Evolutionary conservation across 2,888 invertebrate genomes (phyloP).

Genomic region (Hydroisotoma schaefferi): DNA sequence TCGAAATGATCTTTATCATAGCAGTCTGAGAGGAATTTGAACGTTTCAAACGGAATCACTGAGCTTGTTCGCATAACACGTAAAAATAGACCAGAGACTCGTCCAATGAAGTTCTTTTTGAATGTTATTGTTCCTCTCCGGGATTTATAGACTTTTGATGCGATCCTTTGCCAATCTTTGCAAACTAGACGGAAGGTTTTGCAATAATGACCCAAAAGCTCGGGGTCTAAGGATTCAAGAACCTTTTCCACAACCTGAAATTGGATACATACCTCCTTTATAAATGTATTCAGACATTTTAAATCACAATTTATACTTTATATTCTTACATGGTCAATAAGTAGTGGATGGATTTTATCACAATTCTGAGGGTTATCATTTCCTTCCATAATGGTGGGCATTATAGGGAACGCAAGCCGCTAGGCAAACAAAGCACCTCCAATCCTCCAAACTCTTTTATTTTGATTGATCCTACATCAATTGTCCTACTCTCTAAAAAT

Average conservation of each 20-base stretch:
- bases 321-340: conserved; percentile 25
- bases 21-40: conserved; percentile 20
- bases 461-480: too few species aligned
- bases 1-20: conserved; percentile 27
- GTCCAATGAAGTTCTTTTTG: conserved; percentile 28
- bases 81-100: conserved; percentile 22
- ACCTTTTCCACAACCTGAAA: conserved; percentile 21
- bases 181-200: conserved; percentile 23
- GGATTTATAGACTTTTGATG: conserved; percentile 14
- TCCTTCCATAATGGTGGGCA: too few species aligned
- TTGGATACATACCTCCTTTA: not conserved
- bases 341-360: conserved; percentile 20
- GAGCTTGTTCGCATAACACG: conserved; percentile 24
- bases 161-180: conserved; percentile 24
- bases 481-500: too few species aligned
- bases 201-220: conserved; percentile 24
- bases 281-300: not conserved
- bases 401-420: too few species aligned
- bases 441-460: too few species aligned
- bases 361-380: too few species aligned
- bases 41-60: conserved; percentile 24
- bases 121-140: conserved; percentile 23
- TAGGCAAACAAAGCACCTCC: too few species aligned
- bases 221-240: conserved; percentile 18
- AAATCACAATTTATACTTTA: not conserved